Evolutionary conservation across 2,888 invertebrate genomes (phyloP).

Genomic region (Drosophila borborema): DNA sequence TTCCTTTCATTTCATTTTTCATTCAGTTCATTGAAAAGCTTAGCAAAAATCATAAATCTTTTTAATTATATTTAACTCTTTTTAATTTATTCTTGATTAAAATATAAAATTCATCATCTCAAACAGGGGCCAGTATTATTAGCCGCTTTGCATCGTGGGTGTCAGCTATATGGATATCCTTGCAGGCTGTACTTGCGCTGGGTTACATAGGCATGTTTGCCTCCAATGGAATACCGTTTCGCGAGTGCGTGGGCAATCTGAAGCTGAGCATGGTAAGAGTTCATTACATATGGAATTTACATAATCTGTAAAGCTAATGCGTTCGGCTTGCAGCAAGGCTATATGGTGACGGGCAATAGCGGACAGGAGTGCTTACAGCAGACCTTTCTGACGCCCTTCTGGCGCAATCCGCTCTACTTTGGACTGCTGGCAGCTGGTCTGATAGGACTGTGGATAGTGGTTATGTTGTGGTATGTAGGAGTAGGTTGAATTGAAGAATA

Average conservation of each 20-base stretch:
- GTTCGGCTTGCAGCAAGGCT: constrained; percentile 75
- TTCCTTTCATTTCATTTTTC: no score
- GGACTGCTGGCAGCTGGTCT: constrained; percentile 83
- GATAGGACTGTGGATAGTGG: constrained; percentile 84
- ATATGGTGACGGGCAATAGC: constrained; percentile 77
- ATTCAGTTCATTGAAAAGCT: no score
- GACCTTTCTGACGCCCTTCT: constrained; percentile 85
- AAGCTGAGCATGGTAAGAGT: constrained; percentile 78
- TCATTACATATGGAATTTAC: accelerated
- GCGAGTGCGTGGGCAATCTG: constrained; percentile 82
- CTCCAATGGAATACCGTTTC: constrained; percentile 83
- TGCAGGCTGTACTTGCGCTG: constrained; percentile 84
- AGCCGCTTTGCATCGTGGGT: constrained; percentile 85
- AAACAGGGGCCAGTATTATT: constrained; percentile 84
- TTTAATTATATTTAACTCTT: background rate
- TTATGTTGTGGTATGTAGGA: constrained; percentile 83
- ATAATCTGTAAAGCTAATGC: background rate
- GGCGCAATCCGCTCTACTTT: constrained; percentile 84
- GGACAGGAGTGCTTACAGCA: constrained; percentile 84
- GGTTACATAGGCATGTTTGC: constrained; percentile 84
- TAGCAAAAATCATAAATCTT: background rate
- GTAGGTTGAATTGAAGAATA: accelerated
- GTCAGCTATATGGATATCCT: constrained; percentile 84
- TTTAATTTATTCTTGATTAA: background rate
- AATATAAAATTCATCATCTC: background rate